Evolutionary conservation across 2,113 vertebrate species (phyloP).

Genomic region (Zosterops pallidus): DNA sequence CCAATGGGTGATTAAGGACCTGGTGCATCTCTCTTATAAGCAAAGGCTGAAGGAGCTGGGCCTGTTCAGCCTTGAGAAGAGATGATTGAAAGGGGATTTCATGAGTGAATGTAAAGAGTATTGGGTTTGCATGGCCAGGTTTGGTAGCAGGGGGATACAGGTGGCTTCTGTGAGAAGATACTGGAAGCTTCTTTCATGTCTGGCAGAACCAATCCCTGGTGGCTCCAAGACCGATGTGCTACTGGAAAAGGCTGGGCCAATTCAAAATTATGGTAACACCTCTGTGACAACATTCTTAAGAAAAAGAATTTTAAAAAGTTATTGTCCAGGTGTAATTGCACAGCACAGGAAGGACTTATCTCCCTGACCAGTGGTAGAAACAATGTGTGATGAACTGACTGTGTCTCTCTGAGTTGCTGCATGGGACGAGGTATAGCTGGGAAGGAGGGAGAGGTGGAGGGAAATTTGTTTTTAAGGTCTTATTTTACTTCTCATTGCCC

Average conservation of each 20-base stretch:
- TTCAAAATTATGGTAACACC: not conserved
- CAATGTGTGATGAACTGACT: not conserved
- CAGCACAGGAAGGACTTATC: not conserved
- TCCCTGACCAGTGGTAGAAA: not conserved
- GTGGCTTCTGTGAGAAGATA: not conserved
- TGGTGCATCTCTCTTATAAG: not conserved
- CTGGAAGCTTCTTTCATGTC: not conserved
- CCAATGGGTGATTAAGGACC: not conserved
- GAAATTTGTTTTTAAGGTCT: not conserved
- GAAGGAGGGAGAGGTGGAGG: not conserved
- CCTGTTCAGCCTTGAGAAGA: not conserved
- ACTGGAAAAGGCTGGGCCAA: not conserved
- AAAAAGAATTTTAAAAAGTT: not conserved
- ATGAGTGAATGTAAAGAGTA: not conserved
- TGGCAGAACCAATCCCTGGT: not conserved
- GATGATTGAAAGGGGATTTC: not conserved
- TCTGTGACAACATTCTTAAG: not conserved
- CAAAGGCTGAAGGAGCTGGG: not conserved
- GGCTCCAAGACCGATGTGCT: not conserved
- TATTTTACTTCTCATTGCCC: not conserved
- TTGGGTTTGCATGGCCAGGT: not conserved
- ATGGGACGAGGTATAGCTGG: not conserved
- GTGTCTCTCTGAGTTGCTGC: not conserved
- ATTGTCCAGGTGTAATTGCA: not conserved
- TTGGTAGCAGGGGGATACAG: not conserved